Conservation (phyloP, 2,888 invertebrate genomes). For the Portevinia maculata region DNA sequence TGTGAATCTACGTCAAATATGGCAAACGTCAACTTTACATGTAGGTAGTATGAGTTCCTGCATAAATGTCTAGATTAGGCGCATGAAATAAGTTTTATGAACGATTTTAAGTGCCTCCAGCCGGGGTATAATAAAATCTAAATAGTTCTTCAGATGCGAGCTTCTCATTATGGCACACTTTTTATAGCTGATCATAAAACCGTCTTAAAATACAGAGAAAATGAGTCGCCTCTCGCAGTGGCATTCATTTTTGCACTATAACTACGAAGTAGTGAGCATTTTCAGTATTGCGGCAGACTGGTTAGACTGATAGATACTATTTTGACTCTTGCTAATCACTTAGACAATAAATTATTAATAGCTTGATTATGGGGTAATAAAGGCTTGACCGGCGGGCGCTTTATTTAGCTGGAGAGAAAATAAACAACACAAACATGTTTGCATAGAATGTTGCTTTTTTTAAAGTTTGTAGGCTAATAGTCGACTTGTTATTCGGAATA, state of each 20-base stretch:
- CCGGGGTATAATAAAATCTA: constrained; percentile 9
- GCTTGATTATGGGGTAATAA: constrained; percentile 49
- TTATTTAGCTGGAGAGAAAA: neutral
- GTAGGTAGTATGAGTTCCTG: neutral
- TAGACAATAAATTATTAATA: constrained; percentile 53
- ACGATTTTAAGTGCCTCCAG: constrained; percentile 23
- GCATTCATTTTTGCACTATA: constrained; percentile 3
- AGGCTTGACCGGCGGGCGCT: neutral
- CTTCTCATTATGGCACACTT: constrained; percentile 25
- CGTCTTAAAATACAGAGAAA: neutral
- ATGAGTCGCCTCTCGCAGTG: neutral
- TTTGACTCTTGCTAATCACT: constrained; percentile 58
- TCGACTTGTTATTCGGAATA: too few species aligned
- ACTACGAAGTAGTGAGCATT: neutral
- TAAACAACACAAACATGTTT: constrained; percentile 9
- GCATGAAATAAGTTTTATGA: constrained; percentile 31
- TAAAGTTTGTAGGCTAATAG: neutral
- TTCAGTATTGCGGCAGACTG: constrained; percentile 17
- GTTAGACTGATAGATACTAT: constrained; percentile 22
- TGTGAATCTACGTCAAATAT: too few species aligned
- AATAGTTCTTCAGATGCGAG: constrained; percentile 30
- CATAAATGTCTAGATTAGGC: neutral
- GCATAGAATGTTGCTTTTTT: constrained; percentile 1
- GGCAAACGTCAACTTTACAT: neutral
- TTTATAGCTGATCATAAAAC: constrained; percentile 20